Evolutionary conservation across 2,113 vertebrate genomes (phyloP).

Genomic region (Coregonus clupeaformis): DNA sequence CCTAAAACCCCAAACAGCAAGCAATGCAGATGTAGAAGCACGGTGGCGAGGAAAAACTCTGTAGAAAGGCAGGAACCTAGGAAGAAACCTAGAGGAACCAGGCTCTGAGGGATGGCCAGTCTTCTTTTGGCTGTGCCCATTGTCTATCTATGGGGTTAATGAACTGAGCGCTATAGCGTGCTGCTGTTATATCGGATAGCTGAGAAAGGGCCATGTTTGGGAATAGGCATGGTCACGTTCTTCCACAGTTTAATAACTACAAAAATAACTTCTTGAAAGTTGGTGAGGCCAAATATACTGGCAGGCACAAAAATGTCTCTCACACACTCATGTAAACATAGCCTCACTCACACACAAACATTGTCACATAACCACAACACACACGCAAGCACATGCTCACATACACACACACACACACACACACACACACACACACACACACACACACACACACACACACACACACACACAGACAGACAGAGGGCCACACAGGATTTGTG

Average conservation of each 20-base stretch:
- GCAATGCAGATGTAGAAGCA: no score
- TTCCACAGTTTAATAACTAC: neutral
- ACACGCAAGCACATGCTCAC: neutral
- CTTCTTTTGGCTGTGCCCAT: no score
- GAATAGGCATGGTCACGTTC: neutral
- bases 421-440: neutral
- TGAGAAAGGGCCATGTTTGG: neutral
- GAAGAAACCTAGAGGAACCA: no score
- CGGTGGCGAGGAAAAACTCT: no score
- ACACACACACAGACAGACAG: neutral
- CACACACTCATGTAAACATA: neutral
- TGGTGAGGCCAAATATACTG: neutral
- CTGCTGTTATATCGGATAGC: neutral
- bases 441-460: slow-evolving; percentile 2
- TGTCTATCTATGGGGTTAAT: neutral
- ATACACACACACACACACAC: neutral
- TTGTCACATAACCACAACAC: neutral
- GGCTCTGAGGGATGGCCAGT: no score
- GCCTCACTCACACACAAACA: slow-evolving; percentile 10
- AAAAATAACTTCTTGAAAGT: neutral
- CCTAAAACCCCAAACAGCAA: no score
- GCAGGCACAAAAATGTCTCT: neutral
- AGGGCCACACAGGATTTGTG: neutral
- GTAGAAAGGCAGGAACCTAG: no score
- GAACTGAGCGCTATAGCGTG: neutral